Base-by-base conservation (phyloP, 2,113 vertebrate genomes). In the Pungitius pungitius region DNA sequence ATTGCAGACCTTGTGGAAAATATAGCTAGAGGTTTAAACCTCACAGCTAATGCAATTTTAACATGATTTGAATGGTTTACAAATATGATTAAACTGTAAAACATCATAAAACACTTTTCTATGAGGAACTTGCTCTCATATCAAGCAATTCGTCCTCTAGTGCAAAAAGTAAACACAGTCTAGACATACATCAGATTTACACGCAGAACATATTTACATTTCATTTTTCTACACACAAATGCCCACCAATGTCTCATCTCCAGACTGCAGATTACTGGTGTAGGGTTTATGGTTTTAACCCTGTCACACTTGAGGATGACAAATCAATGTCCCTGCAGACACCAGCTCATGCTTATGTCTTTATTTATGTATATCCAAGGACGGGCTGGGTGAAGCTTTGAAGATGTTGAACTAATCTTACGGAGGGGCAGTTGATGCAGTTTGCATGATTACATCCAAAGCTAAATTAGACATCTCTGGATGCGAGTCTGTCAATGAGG, bases 331-430 rank as follows among this genome's bases (percentile, higher is more conserved):
- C 84, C 79, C 81, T 10, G 60, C 73, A 89, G 84, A 89, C 79
- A 22, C 73, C 75, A 73, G 77, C 83, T 89, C 88, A 57, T 78
- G 51, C 81, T 85, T 82, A 67, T 54, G 57, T 67, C 30, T 87
- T 90, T 92, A 90, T 89, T 86, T 91, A 88, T 90, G 84, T 83
- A 90, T 87, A 89, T 87, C 78, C 89, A 86, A 83, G 77, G 68
- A 90, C 64, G 12, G 82, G 73, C 33, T 60, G 61, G 55, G 37
- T 12, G 33, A 59, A 27, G 72, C 72, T 73, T 84, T 60, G 27
- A 58, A 15, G 62, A 57, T 37, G 54, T 72, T 77, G 83, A 39
- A 49, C 59, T 72, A 57, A 80, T 84, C 72, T 83, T 45, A 55
- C 4, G 2, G n/a, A 78, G 56, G 69, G 71, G 45, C 67, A 78